Evolutionary conservation across 2,888 invertebrate genomes (phyloP), one percentile per base, ranked within the genome.

Genomic region (Parnassius mnemosyne): DNA sequence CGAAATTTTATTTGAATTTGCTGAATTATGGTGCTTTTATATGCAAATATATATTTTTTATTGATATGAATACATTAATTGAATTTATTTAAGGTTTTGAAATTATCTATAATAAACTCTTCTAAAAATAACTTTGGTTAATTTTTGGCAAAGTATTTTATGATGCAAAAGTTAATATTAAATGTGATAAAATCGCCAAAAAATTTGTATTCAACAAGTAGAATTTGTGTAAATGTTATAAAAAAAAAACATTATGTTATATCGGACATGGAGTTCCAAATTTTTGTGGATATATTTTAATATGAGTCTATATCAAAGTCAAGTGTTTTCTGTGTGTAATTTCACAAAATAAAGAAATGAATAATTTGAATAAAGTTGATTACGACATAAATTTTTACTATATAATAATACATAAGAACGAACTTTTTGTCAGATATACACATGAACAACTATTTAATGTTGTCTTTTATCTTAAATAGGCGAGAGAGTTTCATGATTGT

Each of bases 401-500:
- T 34, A 34, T 7, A 7, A 25, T 25, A 25, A 25, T 1, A 52
- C 7, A 52, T 11, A 34, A 52, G 9, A 52, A 52, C 1, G 10
- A 51, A 25, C 34, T 54, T 60, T 16, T 60, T 50, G 53, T 54
- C 60, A 54, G 60, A 41, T 54, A 50, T 20, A 10, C 49, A 43
- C n/a, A 9, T 10, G 51, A 9, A 20, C 44, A 3, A 46, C 16
- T 16, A 42, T 42, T 34, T 54, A 51, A 61, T 64, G 59, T 62
- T 63, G 65, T 51, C 13, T 13, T 34, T 34, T 7, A 34, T 34
- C 13, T 49, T 7, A 13, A 13, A 13, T 10, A 11, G 64, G 69
- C 72, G 75, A 71, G 65, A 65, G 69, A 75, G 74, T 74, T 73
- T 69, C 71, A 64, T 76, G 76, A 71, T 66, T 56, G 54, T 64